A percentile compares a stretch with the other conserved stretches of the same genome.
These are phyloP conservation scores for Pipa parva DNA, from an alignment of 2,113 vertebrate genomes.

Conservation along the genomic window DNA sequence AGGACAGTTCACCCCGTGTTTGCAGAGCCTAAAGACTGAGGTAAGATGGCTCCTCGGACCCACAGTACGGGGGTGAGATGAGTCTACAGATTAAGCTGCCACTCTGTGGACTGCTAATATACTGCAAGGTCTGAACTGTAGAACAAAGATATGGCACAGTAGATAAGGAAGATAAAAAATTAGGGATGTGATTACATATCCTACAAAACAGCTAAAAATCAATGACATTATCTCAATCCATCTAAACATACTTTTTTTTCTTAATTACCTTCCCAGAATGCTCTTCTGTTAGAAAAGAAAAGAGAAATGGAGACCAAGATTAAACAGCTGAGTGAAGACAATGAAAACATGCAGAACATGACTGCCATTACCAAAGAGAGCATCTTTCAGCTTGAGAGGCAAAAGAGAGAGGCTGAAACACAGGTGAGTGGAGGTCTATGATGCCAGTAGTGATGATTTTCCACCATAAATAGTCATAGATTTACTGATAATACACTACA, in stretches of 20 bases:
- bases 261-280: slow-evolving; percentile 16
- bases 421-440: slow-evolving; percentile 18
- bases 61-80: not conserved
- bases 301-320: slow-evolving; percentile 16
- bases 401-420: not conserved
- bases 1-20: slow-evolving; percentile 8
- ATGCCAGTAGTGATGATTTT: too few relatives aligned
- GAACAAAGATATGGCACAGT: too few relatives aligned
- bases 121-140: too few relatives aligned
- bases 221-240: too few relatives aligned
- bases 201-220: too few relatives aligned
- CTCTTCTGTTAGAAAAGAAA: slow-evolving; percentile 26
- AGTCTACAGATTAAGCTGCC: not conserved
- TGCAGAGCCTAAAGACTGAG: slow-evolving; percentile 25
- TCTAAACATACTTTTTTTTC: too few relatives aligned
- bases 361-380: slow-evolving; percentile 11
- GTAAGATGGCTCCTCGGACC: too few relatives aligned
- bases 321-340: not conserved
- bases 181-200: too few relatives aligned
- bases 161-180: too few relatives aligned
- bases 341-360: slow-evolving; percentile 1
- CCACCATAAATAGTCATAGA: too few relatives aligned
- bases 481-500: too few relatives aligned
- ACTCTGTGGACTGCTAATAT: too few relatives aligned
- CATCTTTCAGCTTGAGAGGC: slow-evolving; percentile 2